Evolutionary conservation across 1,140 invertebrate species (phyloP).

Genomic region (Babylonia areolata): DNA sequence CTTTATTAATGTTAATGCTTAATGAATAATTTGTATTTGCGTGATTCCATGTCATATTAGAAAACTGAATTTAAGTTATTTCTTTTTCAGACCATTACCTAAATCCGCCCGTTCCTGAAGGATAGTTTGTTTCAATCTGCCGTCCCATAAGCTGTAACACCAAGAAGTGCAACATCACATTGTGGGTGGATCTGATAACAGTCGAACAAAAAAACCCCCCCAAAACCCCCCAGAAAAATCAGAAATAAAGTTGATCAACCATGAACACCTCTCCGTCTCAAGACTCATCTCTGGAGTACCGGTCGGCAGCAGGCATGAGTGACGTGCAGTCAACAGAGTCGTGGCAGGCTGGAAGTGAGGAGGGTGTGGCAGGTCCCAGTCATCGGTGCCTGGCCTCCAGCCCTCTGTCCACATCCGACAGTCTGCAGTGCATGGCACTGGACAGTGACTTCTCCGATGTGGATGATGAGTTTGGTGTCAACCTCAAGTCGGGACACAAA

Average conservation of each 20-base stretch:
- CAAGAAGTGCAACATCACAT: neutral
- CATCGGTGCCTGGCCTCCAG: neutral
- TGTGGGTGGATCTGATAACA: neutral
- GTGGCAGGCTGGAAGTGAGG: neutral
- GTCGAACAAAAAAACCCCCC: neutral
- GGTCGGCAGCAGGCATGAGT: neutral
- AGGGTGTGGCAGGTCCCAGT: constrained; percentile 14
- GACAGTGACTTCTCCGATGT: constrained; percentile 61
- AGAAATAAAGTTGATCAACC: neutral
- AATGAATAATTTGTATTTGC: too few relatives aligned
- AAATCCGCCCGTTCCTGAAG: neutral
- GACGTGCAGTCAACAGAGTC: neutral
- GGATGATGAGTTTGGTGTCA: constrained; percentile 51
- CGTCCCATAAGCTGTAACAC: neutral
- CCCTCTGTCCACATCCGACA: neutral
- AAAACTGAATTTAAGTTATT: too few relatives aligned
- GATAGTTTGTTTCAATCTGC: neutral
- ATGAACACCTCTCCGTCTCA: neutral
- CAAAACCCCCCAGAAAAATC: neutral
- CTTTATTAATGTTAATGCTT: too few relatives aligned
- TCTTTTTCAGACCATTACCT: neutral
- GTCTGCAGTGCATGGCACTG: constrained; percentile 27
- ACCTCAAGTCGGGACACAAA: neutral
- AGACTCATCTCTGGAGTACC: neutral
- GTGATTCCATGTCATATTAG: too few relatives aligned